Percentiles rank a stretch among this genome's conserved stretches.
These are phyloP conservation scores for Glaucidium brasilianum DNA, from an alignment of 2,113 vertebrate species.

Conservation along the genomic window DNA sequence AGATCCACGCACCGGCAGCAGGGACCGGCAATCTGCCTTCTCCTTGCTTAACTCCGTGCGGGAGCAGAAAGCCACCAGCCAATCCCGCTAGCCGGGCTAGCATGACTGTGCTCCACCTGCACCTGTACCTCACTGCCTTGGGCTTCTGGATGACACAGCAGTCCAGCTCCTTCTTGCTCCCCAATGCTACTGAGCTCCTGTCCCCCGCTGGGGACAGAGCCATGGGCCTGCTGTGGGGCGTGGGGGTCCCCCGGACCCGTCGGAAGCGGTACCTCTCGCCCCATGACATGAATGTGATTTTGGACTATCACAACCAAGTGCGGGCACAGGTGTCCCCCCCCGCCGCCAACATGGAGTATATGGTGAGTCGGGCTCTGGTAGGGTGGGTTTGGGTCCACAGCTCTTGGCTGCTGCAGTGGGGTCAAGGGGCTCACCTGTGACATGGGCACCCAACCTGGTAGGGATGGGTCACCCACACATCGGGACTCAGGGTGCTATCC, in stretches of 20 bases:
- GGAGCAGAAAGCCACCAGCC: background rate
- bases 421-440: background rate
- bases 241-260: slow-evolving; percentile 53
- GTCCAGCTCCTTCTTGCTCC: slow-evolving; percentile 40
- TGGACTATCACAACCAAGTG: slow-evolving; percentile 89
- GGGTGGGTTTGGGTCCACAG: background rate
- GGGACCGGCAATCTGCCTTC: background rate
- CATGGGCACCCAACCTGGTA: background rate
- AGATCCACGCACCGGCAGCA: background rate
- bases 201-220: background rate
- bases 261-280: slow-evolving; percentile 75
- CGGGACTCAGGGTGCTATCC: background rate
- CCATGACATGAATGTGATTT: slow-evolving; percentile 73
- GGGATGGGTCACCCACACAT: background rate
- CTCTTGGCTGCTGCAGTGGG: background rate
- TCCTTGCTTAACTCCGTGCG: background rate
- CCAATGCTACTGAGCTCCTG: slow-evolving; percentile 62
- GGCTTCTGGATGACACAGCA: slow-evolving; percentile 74
- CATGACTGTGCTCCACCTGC: slow-evolving; percentile 70
- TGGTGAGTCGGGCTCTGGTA: slow-evolving; percentile 74
- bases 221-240: background rate
- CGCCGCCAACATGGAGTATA: slow-evolving; percentile 89
- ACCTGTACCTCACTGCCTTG: slow-evolving; percentile 73
- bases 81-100: background rate
- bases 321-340: slow-evolving; percentile 83